A percentile compares a stretch with the other conserved stretches of the same genome.
phyloP scores from a whole-genome alignment of 2,113 vertebrate species.

The Poicephalus meyeri region DNA sequence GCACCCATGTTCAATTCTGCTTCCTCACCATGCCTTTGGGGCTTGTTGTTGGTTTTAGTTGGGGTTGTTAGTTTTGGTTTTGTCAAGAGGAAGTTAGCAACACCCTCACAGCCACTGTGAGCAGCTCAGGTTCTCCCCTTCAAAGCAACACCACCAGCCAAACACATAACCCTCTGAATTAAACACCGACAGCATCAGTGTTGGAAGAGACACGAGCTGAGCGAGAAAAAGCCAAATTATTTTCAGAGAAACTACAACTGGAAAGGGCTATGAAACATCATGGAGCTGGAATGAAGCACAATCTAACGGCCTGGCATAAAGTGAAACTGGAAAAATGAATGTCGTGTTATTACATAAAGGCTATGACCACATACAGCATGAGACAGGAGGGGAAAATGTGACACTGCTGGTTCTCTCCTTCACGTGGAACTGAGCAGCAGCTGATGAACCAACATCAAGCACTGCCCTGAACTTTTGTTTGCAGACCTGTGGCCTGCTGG shows the following conservation, averaged over 20 bases:
- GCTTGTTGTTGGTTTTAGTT: background rate
- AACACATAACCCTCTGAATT: fast-evolving
- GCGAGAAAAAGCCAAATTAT: background rate
- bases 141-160: background rate
- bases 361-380: fast-evolving
- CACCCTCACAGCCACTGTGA: background rate
- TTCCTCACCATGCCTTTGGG: background rate
- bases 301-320: background rate
- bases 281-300: background rate
- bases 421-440: background rate
- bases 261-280: background rate
- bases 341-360: background rate
- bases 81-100: background rate
- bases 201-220: background rate
- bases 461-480: background rate
- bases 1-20: fast-evolving
- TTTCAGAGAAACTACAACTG: background rate
- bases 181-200: background rate
- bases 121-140: background rate
- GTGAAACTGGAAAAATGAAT: background rate
- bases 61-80: background rate
- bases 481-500: background rate
- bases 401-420: fast-evolving
- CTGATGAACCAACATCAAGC: background rate
- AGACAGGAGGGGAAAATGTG: fast-evolving